phyloP scores from a whole-genome alignment of 1,140 invertebrate genomes.

The Drosophila kurseongensis region DNA sequence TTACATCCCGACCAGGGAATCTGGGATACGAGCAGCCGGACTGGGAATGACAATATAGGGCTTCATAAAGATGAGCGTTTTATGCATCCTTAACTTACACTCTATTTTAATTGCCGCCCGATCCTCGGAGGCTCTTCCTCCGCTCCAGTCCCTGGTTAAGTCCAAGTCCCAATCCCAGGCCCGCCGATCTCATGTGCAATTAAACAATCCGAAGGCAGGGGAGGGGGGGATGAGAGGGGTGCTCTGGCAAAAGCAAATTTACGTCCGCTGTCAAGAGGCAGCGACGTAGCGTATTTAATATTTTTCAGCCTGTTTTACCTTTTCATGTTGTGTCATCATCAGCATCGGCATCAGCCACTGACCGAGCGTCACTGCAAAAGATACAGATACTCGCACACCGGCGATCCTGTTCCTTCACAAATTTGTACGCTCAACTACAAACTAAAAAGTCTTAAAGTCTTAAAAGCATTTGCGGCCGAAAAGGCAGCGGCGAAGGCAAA shows the following conservation, averaged over 20 bases:
- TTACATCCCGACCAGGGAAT: constrained; percentile 11
- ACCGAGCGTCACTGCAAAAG: constrained; percentile 24
- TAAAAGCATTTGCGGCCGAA: constrained; percentile 83
- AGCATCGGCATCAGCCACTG: constrained; percentile 54
- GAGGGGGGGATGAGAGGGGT: constrained; percentile 2
- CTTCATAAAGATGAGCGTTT: constrained; percentile 79
- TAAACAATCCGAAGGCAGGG: constrained; percentile 55
- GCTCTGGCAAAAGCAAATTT: constrained; percentile 78
- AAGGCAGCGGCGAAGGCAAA: constrained; percentile 56
- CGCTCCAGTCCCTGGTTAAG: constrained; percentile 22
- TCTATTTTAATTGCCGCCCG: constrained; percentile 82
- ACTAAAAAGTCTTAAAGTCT: constrained; percentile 82
- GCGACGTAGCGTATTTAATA: constrained; percentile 84
- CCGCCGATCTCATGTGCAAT: constrained; percentile 74
- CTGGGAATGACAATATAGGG: constrained; percentile 34
- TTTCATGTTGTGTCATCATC: constrained; percentile 84
- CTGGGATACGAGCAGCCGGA: neutral
- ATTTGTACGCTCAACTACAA: constrained; percentile 82
- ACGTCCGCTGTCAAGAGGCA: constrained; percentile 83
- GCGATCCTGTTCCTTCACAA: constrained; percentile 73
- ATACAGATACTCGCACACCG: constrained; percentile 44
- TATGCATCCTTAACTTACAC: constrained; percentile 84
- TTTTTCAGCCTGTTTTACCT: constrained; percentile 84
- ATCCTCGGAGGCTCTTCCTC: constrained; percentile 50
- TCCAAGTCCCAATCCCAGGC: constrained; percentile 1